These are phyloP conservation scores for Mustela nigripes DNA, from an alignment of 2,113 vertebrate species.

Conservation along the genomic window DNA sequence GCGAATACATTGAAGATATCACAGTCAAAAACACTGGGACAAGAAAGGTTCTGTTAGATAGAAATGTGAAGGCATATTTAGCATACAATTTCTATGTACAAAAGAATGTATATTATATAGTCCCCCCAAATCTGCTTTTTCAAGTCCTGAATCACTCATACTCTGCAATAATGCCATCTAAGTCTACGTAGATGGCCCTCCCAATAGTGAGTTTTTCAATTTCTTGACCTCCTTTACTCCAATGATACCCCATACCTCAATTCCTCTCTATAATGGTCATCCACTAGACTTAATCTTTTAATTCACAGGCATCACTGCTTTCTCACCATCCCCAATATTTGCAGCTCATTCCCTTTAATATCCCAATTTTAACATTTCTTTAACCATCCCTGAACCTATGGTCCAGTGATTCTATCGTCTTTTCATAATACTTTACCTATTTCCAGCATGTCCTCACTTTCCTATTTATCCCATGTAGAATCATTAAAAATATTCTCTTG, in stretches of 20 bases:
- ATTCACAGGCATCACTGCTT: background rate
- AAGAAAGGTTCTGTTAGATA: background rate
- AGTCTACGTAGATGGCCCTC: background rate
- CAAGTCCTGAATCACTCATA: background rate
- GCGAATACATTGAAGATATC: background rate
- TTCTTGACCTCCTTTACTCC: background rate
- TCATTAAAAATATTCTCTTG: background rate
- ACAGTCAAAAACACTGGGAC: background rate
- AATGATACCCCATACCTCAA: background rate
- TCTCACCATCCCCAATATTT: background rate
- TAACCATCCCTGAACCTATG: background rate
- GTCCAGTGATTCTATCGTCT: background rate
- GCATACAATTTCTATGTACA: background rate
- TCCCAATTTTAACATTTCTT: background rate
- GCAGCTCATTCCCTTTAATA: background rate
- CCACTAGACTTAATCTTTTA: background rate
- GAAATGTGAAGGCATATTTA: background rate
- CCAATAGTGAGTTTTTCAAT: no score
- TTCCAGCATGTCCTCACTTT: background rate
- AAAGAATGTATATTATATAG: background rate
- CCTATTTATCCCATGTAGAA: background rate
- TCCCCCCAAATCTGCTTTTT: background rate
- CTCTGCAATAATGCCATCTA: background rate
- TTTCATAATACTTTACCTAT: background rate
- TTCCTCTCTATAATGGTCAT: background rate